Evolutionary conservation across 2,888 invertebrate genomes (phyloP).

Genomic region (Monochamus alternatus): DNA sequence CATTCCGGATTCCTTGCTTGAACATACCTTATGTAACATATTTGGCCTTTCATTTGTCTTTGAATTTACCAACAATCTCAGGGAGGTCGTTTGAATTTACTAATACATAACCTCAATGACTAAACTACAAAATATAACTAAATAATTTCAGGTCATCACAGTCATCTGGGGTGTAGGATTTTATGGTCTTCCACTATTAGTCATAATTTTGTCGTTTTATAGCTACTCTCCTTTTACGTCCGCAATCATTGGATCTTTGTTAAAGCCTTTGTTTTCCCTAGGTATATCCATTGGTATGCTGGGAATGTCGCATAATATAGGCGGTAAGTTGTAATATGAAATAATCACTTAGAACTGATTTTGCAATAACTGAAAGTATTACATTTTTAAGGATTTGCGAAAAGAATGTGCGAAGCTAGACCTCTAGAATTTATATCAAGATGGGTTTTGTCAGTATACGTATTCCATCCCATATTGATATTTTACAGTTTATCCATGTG

Average conservation of each 20-base stretch:
- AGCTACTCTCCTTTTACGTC: slow-evolving; percentile 8
- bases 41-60: no score
- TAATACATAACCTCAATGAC: no score
- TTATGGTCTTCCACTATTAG: slow-evolving; percentile 5
- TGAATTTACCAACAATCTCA: no score
- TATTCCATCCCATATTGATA: slow-evolving; percentile 21
- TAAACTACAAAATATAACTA: not conserved
- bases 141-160: not conserved
- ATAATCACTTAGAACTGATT: not conserved
- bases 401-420: slow-evolving; percentile 24
- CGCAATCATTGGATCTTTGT: slow-evolving; percentile 15
- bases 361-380: no score
- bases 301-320: slow-evolving; percentile 18
- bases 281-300: slow-evolving; percentile 26
- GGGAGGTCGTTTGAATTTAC: no score
- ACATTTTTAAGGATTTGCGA: slow-evolving; percentile 26
- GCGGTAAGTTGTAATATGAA: slow-evolving; percentile 10
- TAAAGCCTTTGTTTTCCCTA: slow-evolving; percentile 23
- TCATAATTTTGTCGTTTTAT: slow-evolving; percentile 6
- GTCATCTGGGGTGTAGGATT: slow-evolving; percentile 7
- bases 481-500: slow-evolving; percentile 7
- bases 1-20: no score
- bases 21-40: no score
- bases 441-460: slow-evolving; percentile 30
- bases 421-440: slow-evolving; percentile 24